phyloP scores from a whole-genome alignment of 2,888 invertebrate species.

The Phorcus lineatus region DNA sequence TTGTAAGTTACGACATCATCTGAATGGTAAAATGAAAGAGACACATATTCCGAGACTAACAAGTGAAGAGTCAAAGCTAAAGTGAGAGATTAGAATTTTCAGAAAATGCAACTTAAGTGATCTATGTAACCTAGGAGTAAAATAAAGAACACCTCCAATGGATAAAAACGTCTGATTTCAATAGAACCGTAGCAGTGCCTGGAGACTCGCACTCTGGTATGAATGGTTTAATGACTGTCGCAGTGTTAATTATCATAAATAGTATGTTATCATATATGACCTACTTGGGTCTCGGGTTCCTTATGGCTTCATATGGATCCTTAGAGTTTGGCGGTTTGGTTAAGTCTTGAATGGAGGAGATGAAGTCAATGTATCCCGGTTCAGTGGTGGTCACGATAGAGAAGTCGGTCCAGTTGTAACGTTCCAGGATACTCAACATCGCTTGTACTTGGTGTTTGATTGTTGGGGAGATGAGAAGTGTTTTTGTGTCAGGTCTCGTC shows the following conservation, averaged over 20 bases:
- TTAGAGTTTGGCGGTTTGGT: background rate
- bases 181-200: no score
- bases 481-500: conserved; percentile 84
- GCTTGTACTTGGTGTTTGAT: conserved; percentile 97
- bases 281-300: background rate
- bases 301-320: background rate
- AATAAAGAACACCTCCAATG: no score
- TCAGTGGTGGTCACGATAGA: conserved; percentile 87
- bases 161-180: no score
- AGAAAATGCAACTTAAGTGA: no score
- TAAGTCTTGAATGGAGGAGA: conserved; percentile 88
- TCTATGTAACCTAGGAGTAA: no score
- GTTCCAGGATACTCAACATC: conserved; percentile 94
- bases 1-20: no score
- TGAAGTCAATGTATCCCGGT: conserved; percentile 96
- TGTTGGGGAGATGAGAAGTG: conserved; percentile 95
- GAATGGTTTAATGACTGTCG: no score
- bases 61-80: no score
- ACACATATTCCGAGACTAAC: no score
- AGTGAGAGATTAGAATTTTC: no score
- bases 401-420: conserved; percentile 97
- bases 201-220: no score
- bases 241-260: background rate
- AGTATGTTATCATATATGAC: background rate
- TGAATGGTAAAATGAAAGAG: no score